Evolutionary conservation across 2,888 invertebrate genomes (phyloP).

Genomic region (Chalcosyrphus nemorum): DNA sequence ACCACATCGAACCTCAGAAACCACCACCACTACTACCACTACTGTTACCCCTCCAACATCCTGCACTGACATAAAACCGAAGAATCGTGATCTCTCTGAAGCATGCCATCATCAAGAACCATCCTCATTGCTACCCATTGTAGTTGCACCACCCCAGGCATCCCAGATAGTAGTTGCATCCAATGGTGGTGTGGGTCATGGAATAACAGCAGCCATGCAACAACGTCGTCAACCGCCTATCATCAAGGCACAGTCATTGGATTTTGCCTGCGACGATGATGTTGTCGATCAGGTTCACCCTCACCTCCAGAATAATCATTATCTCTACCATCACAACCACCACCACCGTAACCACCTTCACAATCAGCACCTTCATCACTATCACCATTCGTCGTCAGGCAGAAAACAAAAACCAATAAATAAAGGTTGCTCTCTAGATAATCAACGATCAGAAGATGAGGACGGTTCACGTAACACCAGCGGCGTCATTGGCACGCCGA

Average conservation of each 20-base stretch:
- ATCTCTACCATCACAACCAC: slow-evolving; percentile 43
- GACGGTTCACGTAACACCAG: slow-evolving; percentile 2
- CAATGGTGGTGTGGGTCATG: slow-evolving; percentile 32
- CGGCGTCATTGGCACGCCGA: slow-evolving; percentile 6
- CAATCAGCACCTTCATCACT: slow-evolving; percentile 45
- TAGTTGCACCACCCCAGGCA: slow-evolving; percentile 28
- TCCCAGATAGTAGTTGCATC: slow-evolving; percentile 20
- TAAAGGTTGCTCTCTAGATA: slow-evolving; percentile 56
- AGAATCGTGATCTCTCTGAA: slow-evolving; percentile 50
- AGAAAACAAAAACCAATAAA: slow-evolving; percentile 47
- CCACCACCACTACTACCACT: slow-evolving; percentile 3
- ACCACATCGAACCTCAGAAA: slow-evolving; percentile 39
- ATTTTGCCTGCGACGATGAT: slow-evolving; percentile 51
- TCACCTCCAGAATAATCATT: slow-evolving; percentile 54
- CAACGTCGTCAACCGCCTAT: slow-evolving; percentile 63
- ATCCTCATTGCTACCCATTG: slow-evolving; percentile 48
- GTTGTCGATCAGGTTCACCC: slow-evolving; percentile 37
- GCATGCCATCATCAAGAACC: slow-evolving; percentile 47
- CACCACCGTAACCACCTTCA: slow-evolving; percentile 47
- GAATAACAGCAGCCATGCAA: neutral
- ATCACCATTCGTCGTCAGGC: slow-evolving; percentile 29
- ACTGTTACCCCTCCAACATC: slow-evolving; percentile 22
- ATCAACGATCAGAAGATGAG: slow-evolving; percentile 54
- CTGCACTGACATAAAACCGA: slow-evolving; percentile 43
- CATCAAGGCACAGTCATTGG: slow-evolving; percentile 65